phyloP scores from a whole-genome alignment of 2,797 vertebrate genomes.

The Monodelphis domestica region DNA sequence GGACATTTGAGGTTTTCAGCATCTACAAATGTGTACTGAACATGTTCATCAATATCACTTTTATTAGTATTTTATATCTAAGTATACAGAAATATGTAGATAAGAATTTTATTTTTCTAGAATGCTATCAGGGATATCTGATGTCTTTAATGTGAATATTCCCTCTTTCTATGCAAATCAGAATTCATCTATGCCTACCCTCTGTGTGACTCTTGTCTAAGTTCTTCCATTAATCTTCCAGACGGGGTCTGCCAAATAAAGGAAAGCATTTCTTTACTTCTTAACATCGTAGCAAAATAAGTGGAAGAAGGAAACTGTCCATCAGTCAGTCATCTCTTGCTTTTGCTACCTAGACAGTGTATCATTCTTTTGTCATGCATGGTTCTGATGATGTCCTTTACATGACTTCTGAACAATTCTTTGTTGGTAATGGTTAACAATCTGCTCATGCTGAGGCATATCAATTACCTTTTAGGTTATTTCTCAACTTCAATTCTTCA shows the following conservation, averaged over 20 bases:
- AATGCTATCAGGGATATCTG: neutral
- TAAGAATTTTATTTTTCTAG: neutral
- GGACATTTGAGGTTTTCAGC: slow-evolving; percentile 82
- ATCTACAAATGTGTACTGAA: slow-evolving; percentile 79
- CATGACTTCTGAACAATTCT: neutral
- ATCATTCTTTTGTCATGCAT: neutral
- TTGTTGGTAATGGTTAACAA: neutral
- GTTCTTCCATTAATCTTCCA: neutral
- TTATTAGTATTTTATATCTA: slow-evolving; percentile 66
- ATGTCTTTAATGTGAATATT: neutral
- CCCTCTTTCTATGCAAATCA: neutral
- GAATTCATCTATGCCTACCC: neutral
- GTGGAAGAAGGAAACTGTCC: neutral
- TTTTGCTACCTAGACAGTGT: neutral
- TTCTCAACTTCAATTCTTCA: neutral
- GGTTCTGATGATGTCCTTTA: neutral
- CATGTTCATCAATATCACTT: slow-evolving; percentile 81
- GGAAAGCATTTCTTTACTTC: neutral
- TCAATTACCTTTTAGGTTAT: neutral
- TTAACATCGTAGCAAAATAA: neutral
- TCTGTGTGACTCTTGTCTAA: neutral
- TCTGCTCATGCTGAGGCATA: neutral
- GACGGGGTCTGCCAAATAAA: neutral
- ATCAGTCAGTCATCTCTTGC: neutral
- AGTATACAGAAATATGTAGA: neutral